phyloP scores from a whole-genome alignment of 2,888 invertebrate species.

The Lamellibrachia satsuma region DNA sequence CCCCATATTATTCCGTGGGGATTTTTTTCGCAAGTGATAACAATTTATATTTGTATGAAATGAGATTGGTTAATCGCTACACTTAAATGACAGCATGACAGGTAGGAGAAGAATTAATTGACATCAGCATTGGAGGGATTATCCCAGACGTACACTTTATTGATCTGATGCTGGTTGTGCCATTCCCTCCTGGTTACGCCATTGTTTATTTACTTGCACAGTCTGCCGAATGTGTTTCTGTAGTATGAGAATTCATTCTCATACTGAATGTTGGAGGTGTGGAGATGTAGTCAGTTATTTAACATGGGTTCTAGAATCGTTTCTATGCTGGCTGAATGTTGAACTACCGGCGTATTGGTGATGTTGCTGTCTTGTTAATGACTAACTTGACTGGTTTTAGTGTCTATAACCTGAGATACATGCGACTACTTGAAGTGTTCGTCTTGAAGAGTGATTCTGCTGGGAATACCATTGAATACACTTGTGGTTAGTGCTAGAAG shows the following conservation, averaged over 20 bases:
- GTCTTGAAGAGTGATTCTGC: background rate
- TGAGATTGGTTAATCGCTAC: background rate
- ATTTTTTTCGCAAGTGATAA: background rate
- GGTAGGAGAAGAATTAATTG: background rate
- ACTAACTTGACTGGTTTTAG: background rate
- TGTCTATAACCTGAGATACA: background rate
- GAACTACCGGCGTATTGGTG: background rate
- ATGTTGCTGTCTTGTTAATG: background rate
- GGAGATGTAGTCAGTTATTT: background rate
- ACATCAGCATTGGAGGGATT: background rate
- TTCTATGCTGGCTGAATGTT: background rate
- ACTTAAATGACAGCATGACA: background rate
- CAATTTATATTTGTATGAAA: background rate
- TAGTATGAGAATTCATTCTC: background rate
- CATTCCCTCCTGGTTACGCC: background rate
- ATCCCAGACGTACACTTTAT: background rate
- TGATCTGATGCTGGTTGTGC: background rate
- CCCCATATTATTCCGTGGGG: background rate
- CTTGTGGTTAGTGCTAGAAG: background rate
- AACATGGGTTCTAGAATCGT: background rate
- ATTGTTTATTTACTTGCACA: slow-evolving; percentile 6
- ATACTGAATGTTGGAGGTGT: background rate
- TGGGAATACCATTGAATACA: background rate
- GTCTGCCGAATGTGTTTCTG: background rate
- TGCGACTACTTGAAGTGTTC: background rate